A percentile compares a stretch with the other conserved stretches of the same genome.
phyloP scores from a whole-genome alignment of 1,140 invertebrate species.

The Eueides isabella region DNA sequence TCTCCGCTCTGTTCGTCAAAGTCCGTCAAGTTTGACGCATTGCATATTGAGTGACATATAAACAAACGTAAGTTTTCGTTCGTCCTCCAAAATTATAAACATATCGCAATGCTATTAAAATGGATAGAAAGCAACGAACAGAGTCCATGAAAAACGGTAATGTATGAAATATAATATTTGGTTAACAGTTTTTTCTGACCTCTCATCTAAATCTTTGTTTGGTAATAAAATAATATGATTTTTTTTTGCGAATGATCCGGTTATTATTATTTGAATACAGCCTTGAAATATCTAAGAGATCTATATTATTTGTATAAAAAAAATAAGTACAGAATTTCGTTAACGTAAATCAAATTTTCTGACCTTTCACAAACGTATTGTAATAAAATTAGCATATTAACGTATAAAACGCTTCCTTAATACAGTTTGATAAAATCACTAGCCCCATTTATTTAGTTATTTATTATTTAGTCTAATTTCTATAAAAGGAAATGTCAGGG shows the following conservation, averaged over 20 bases:
- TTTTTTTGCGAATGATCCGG: not conserved
- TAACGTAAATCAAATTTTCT: conserved; percentile 15
- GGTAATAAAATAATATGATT: not conserved
- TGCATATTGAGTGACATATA: too few species aligned
- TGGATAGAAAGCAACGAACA: too few species aligned
- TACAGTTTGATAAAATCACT: conserved; percentile 25
- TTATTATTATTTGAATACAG: not conserved
- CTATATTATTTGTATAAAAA: not conserved
- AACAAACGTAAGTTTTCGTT: too few species aligned
- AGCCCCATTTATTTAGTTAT: conserved; percentile 18
- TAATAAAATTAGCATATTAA: conserved; percentile 29
- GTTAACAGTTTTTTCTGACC: too few species aligned
- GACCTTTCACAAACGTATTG: conserved; percentile 22
- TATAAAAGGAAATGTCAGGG: conserved; percentile 38
- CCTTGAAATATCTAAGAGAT: not conserved
- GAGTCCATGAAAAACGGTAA: too few species aligned
- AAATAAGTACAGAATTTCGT: not conserved
- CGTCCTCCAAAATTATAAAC: not conserved
- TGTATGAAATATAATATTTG: too few species aligned
- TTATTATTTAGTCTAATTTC: conserved; percentile 24
- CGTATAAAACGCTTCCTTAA: conserved; percentile 23
- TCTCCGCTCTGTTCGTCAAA: too few species aligned
- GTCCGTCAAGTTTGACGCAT: too few species aligned
- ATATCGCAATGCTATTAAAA: too few species aligned
- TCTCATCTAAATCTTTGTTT: too few species aligned